Percentiles rank a stretch among this genome's conserved stretches.
Conservation (phyloP, 2,888 invertebrate genomes). For the Parascotia fuliginaria region DNA sequence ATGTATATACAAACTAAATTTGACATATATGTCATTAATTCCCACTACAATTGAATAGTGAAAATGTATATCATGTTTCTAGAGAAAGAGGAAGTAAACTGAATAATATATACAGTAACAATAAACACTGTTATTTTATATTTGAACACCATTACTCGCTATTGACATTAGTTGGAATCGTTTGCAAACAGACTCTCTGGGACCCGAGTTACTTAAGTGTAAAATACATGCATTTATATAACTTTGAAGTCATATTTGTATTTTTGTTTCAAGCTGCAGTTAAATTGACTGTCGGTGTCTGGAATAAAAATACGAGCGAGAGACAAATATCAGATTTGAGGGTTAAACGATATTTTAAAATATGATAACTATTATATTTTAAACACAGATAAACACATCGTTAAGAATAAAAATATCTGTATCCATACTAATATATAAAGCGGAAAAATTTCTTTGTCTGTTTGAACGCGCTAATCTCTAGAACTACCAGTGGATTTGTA, state of each 20-base stretch:
- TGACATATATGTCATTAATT: neutral
- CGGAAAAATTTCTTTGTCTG: too few relatives aligned
- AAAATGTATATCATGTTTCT: neutral
- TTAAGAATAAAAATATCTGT: too few relatives aligned
- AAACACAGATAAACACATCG: neutral
- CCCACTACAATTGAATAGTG: neutral
- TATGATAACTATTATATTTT: neutral
- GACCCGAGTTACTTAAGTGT: slow-evolving; percentile 21
- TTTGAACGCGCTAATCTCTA: too few relatives aligned
- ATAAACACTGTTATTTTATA: slow-evolving; percentile 45
- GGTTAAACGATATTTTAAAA: neutral
- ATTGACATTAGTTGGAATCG: slow-evolving; percentile 47
- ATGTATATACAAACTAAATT: too few relatives aligned
- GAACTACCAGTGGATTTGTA: too few relatives aligned
- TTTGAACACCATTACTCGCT: slow-evolving; percentile 48
- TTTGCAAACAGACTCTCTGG: slow-evolving; percentile 35
- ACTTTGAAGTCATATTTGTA: slow-evolving; percentile 7
- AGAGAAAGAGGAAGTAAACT: slow-evolving; percentile 31
- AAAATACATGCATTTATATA: slow-evolving; percentile 21
- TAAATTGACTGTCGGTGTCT: neutral
- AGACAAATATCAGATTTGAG: neutral
- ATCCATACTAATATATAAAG: too few relatives aligned
- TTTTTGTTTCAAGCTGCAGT: neutral
- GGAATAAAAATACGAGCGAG: neutral
- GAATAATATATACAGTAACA: slow-evolving; percentile 31